These are phyloP conservation scores for Glossosoma conforme DNA, from an alignment of 1,140 invertebrate species.

Conservation along the genomic window DNA sequence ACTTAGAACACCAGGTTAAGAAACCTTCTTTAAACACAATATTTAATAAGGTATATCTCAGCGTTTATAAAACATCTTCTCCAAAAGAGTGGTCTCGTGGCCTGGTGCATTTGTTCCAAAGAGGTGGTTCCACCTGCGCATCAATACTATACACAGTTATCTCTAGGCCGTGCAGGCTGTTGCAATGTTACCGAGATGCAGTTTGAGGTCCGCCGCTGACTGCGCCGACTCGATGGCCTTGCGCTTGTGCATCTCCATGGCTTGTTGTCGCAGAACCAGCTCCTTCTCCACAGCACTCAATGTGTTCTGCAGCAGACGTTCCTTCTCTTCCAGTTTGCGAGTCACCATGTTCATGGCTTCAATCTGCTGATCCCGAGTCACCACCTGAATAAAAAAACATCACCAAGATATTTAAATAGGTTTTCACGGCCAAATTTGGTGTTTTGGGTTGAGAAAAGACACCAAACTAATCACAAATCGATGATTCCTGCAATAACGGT, in stretches of 20 bases:
- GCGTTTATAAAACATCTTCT: too few species aligned
- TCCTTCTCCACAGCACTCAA: conserved; percentile 94
- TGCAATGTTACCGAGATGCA: conserved; percentile 79
- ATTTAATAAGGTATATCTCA: too few species aligned
- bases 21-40: too few species aligned
- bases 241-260: conserved; percentile 96
- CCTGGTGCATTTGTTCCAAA: too few species aligned
- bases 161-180: background rate
- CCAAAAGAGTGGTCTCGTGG: too few species aligned
- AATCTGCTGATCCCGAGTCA: conserved; percentile 85
- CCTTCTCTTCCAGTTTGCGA: conserved; percentile 94
- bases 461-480: too few species aligned
- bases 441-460: too few species aligned
- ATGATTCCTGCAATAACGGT: too few species aligned
- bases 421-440: too few species aligned
- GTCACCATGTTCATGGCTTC: conserved; percentile 95
- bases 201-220: conserved; percentile 93
- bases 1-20: too few species aligned
- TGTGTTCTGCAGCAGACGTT: conserved; percentile 87
- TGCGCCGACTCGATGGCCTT: conserved; percentile 95
- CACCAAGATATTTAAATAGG: too few species aligned
- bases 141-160: background rate
- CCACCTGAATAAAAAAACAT: conserved; percentile 46
- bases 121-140: background rate
- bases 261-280: conserved; percentile 80